These are phyloP conservation scores for Watsonalla binaria DNA, from an alignment of 2,888 invertebrate genomes.

Conservation along the genomic window DNA sequence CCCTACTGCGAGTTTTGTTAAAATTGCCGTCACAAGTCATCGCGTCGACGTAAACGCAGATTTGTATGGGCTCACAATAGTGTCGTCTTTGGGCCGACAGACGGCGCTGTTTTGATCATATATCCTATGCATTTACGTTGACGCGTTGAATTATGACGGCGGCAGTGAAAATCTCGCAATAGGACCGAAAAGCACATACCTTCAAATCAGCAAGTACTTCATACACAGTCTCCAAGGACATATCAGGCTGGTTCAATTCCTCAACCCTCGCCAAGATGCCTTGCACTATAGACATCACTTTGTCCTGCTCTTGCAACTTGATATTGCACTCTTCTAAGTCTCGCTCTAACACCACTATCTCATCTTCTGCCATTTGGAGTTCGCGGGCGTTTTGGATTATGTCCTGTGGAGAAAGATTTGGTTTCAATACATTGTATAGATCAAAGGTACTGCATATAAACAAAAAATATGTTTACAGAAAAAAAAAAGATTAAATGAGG, in stretches of 20 bases:
- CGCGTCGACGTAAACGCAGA: no score
- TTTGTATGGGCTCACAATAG: no score
- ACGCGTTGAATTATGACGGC: no score
- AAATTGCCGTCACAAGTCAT: no score
- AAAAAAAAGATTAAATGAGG: no score
- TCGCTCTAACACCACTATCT: conserved; percentile 86
- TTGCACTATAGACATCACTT: conserved; percentile 82
- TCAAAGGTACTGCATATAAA: no score
- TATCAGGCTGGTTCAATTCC: conserved; percentile 63
- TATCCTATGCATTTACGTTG: no score
- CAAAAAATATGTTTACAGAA: no score
- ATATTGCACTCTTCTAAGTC: conserved; percentile 86
- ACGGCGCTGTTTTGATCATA: no score
- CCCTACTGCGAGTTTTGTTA: no score
- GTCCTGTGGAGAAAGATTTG: conserved; percentile 68
- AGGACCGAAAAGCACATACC: conserved; percentile 27
- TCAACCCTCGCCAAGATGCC: conserved; percentile 84
- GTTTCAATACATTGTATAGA: not conserved
- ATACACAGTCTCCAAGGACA: conserved; percentile 52
- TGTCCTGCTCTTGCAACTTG: conserved; percentile 84
- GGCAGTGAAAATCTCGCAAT: conserved; percentile 4
- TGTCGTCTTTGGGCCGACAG: no score
- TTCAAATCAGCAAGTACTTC: conserved; percentile 66
- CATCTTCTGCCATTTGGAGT: conserved; percentile 87
- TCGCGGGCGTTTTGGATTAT: conserved; percentile 92